Percentiles rank a stretch among this genome's conserved stretches.
Conservation (phyloP, 2,113 vertebrate genomes). For the Tetraodon nigroviridis region DNA sequence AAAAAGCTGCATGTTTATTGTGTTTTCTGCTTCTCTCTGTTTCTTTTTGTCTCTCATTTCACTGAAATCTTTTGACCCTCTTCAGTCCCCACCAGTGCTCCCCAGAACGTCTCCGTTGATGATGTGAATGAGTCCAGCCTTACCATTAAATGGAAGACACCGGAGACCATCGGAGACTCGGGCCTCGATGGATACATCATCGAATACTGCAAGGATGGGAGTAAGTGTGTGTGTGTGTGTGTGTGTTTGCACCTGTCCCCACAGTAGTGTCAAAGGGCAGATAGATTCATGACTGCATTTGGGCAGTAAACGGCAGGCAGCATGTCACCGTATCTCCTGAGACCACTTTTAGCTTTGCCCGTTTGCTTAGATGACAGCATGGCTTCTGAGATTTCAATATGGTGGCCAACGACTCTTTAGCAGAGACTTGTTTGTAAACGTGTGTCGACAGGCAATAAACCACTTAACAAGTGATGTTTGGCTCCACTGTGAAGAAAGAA, state of each 20-base stretch:
- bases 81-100: conserved; percentile 79
- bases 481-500: not conserved
- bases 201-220: conserved; percentile 85
- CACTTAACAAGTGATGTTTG: conserved; percentile 20
- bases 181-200: conserved; percentile 83
- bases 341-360: conserved; percentile 65
- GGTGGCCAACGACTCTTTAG: conserved; percentile 37
- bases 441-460: conserved; percentile 55
- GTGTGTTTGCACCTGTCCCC: conserved; percentile 65
- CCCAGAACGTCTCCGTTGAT: conserved; percentile 76
- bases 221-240: conserved; percentile 65
- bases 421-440: conserved; percentile 59
- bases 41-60: not conserved
- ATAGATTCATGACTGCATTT: conserved; percentile 50
- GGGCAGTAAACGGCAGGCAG: conserved; percentile 61
- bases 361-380: conserved; percentile 54
- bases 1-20: not conserved
- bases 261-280: conserved; percentile 59
- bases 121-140: conserved; percentile 81
- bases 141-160: conserved; percentile 82
- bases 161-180: conserved; percentile 70
- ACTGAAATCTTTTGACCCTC: conserved; percentile 2
- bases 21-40: not conserved
- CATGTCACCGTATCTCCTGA: conserved; percentile 56
- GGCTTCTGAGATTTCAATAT: conserved; percentile 44